Conservation (phyloP, 2,888 invertebrate genomes). For the Cyclophora albipunctata region DNA sequence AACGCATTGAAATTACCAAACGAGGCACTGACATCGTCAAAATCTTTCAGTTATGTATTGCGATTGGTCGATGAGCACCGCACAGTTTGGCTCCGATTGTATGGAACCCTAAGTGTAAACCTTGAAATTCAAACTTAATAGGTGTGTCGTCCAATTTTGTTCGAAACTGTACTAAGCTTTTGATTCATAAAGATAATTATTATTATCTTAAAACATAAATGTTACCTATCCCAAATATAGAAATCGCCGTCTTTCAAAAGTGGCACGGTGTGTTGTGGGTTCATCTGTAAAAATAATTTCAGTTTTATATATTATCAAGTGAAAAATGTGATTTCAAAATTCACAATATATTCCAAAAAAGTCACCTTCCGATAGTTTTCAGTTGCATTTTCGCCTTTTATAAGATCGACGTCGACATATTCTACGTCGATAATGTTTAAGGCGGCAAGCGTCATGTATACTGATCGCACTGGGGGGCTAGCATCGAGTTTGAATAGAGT, state of each 20-base stretch:
- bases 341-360: too few relatives aligned
- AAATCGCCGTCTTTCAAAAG: slow-evolving; percentile 71
- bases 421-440: slow-evolving; percentile 41
- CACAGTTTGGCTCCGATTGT: too few relatives aligned
- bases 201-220: too few relatives aligned
- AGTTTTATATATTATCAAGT: neutral
- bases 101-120: too few relatives aligned
- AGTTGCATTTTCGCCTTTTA: slow-evolving; percentile 44
- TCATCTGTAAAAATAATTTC: slow-evolving; percentile 45
- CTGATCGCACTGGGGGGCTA: slow-evolving; percentile 50
- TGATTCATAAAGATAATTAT: too few relatives aligned
- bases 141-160: too few relatives aligned
- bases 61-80: too few relatives aligned
- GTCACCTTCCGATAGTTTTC: slow-evolving; percentile 58
- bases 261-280: slow-evolving; percentile 74
- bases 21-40: too few relatives aligned
- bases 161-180: too few relatives aligned
- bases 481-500: slow-evolving; percentile 49
- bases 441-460: slow-evolving; percentile 41
- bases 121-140: too few relatives aligned
- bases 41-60: too few relatives aligned
- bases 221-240: slow-evolving; percentile 69
- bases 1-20: too few relatives aligned
- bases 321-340: neutral
- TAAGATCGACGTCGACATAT: slow-evolving; percentile 37